A percentile compares a stretch with the other conserved stretches of the same genome.
Conservation (phyloP, 2,888 invertebrate genomes). For the Cactoblastis cactorum region DNA sequence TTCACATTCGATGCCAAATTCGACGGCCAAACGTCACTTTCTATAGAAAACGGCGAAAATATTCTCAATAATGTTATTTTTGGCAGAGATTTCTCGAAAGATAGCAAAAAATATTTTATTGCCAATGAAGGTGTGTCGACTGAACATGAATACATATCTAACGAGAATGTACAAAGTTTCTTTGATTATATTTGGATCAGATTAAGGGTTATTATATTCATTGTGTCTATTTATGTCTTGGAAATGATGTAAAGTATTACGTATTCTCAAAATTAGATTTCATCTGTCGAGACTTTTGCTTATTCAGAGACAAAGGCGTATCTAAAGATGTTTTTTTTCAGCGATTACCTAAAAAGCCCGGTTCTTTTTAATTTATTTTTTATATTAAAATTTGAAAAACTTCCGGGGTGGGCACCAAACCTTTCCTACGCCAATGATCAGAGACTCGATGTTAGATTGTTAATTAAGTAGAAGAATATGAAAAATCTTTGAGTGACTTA, state of each 20-base stretch:
- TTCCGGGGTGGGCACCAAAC: too few species aligned
- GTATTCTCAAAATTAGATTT: too few species aligned
- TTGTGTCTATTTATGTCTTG: constrained; percentile 65
- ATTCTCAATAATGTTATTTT: constrained; percentile 49
- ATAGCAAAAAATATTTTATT: constrained; percentile 27
- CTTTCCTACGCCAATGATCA: too few species aligned
- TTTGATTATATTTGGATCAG: constrained; percentile 69
- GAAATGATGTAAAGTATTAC: constrained; percentile 58
- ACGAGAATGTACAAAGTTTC: constrained; percentile 51
- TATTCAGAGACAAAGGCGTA: too few species aligned
- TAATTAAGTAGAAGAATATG: too few species aligned
- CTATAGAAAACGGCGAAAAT: constrained; percentile 33
- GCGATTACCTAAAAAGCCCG: too few species aligned
- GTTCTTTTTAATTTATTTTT: too few species aligned
- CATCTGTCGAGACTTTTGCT: too few species aligned
- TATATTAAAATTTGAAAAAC: too few species aligned
- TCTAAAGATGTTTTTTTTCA: too few species aligned
- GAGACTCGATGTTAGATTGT: too few species aligned
- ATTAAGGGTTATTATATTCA: constrained; percentile 50
- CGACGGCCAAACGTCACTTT: constrained; percentile 32
- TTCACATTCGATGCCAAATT: constrained; percentile 32
- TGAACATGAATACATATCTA: constrained; percentile 44
- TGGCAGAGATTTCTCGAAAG: constrained; percentile 45
- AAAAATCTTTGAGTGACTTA: too few species aligned
- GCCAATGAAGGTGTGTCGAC: constrained; percentile 25